These are phyloP conservation scores for Coracias cyanogaster DNA, from an alignment of 2,797 vertebrate genomes.

Conservation along the genomic window DNA sequence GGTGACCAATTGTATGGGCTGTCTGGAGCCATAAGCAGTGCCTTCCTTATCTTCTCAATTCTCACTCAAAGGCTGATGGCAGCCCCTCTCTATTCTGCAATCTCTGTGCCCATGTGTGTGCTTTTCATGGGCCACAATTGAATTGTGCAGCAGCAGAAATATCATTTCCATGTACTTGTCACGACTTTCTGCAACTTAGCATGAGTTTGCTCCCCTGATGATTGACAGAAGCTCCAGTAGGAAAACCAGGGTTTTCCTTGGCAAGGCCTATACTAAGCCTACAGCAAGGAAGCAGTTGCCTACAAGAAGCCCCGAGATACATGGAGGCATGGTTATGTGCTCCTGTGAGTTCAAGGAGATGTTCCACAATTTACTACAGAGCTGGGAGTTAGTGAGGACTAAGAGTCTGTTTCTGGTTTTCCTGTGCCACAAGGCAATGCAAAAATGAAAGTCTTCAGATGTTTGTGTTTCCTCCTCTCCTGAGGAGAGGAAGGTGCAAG, in stretches of 20 bases:
- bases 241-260: background rate
- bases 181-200: background rate
- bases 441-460: background rate
- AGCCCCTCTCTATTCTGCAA: background rate
- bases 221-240: background rate
- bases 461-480: background rate
- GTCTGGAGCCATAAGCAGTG: background rate
- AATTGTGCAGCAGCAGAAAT: background rate
- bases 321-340: background rate
- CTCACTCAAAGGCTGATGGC: background rate
- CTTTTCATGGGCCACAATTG: background rate
- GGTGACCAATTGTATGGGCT: background rate
- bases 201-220: background rate
- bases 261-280: background rate
- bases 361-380: background rate
- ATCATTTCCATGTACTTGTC: fast-evolving
- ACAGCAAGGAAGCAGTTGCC: background rate
- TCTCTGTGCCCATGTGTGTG: fast-evolving
- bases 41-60: background rate
- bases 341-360: background rate
- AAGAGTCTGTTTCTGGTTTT: background rate
- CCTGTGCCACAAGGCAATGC: background rate
- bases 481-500: background rate
- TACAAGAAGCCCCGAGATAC: background rate
- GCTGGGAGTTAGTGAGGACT: background rate